Conservation (phyloP, 2,888 invertebrate genomes). For the Macrophya annulata region DNA sequence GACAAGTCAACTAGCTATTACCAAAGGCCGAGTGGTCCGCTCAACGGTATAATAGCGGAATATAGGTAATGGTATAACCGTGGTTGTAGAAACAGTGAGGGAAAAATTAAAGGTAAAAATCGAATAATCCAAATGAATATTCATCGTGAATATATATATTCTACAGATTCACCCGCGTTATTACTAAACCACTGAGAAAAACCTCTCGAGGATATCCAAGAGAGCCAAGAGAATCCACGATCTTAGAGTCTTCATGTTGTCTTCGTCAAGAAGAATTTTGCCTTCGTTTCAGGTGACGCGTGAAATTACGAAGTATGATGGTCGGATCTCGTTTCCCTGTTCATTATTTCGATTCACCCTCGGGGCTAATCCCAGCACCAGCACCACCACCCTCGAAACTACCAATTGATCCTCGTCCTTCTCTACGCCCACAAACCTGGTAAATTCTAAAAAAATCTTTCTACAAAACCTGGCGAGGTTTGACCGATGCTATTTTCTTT, state of each 20-base stretch:
- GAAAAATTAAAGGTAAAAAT: conserved; percentile 45
- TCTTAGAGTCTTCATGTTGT: conserved; percentile 29
- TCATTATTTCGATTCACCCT: conserved; percentile 55
- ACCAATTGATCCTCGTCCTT: conserved; percentile 35
- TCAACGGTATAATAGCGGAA: conserved; percentile 39
- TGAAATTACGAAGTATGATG: conserved; percentile 55
- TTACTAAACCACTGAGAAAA: conserved; percentile 38
- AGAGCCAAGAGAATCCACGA: not conserved
- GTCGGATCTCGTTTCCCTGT: conserved; percentile 51
- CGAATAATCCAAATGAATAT: conserved; percentile 49
- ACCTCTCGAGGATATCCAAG: not conserved
- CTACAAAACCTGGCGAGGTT: not conserved
- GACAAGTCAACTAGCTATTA: conserved; percentile 41
- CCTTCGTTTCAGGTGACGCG: conserved; percentile 55
- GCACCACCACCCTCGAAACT: conserved; percentile 33
- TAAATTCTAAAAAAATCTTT: not conserved
- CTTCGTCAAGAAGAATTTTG: conserved; percentile 46
- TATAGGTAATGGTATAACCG: too few relatives aligned
- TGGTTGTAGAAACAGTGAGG: conserved; percentile 3
- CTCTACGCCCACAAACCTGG: not conserved
- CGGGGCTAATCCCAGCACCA: conserved; percentile 46
- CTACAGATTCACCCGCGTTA: conserved; percentile 29
- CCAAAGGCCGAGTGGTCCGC: conserved; percentile 3
- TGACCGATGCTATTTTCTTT: conserved; percentile 11
- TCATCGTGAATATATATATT: conserved; percentile 35